phyloP scores from a whole-genome alignment of 2,888 invertebrate genomes.

The Parthenolecanium corni region DNA sequence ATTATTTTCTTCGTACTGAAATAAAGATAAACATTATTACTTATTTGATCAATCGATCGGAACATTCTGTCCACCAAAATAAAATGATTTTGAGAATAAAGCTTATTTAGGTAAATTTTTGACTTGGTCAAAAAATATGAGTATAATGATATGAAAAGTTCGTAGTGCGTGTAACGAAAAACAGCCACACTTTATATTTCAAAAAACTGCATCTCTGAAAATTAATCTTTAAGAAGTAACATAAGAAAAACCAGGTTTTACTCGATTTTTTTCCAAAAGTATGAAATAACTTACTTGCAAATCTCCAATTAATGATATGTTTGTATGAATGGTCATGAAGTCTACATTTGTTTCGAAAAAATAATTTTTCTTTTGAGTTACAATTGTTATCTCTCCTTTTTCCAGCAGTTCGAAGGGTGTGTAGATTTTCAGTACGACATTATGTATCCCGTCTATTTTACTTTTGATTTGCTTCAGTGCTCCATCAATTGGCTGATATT shows the following conservation, averaged over 20 bases:
- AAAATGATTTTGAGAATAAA: too few relatives aligned
- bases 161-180: too few relatives aligned
- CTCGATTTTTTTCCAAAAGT: too few relatives aligned
- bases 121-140: too few relatives aligned
- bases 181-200: too few relatives aligned
- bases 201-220: too few relatives aligned
- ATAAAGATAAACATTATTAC: slow-evolving; percentile 30
- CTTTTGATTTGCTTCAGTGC: slow-evolving; percentile 4
- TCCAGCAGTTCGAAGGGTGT: slow-evolving; percentile 31
- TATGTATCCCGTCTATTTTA: slow-evolving; percentile 7
- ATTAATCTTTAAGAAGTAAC: too few relatives aligned
- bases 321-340: slow-evolving; percentile 27
- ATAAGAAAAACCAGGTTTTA: too few relatives aligned
- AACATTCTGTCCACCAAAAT: too few relatives aligned
- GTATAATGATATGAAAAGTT: too few relatives aligned
- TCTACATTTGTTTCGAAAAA: slow-evolving; percentile 24
- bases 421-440: slow-evolving; percentile 15
- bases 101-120: too few relatives aligned
- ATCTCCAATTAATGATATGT: slow-evolving; percentile 7
- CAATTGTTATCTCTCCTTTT: slow-evolving; percentile 21
- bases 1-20: slow-evolving; percentile 51
- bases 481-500: slow-evolving; percentile 6
- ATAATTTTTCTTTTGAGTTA: slow-evolving; percentile 18
- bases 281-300: too few relatives aligned
- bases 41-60: background rate